phyloP scores from a whole-genome alignment of 2,888 invertebrate species.

The Mimumesa dahlbomi region DNA sequence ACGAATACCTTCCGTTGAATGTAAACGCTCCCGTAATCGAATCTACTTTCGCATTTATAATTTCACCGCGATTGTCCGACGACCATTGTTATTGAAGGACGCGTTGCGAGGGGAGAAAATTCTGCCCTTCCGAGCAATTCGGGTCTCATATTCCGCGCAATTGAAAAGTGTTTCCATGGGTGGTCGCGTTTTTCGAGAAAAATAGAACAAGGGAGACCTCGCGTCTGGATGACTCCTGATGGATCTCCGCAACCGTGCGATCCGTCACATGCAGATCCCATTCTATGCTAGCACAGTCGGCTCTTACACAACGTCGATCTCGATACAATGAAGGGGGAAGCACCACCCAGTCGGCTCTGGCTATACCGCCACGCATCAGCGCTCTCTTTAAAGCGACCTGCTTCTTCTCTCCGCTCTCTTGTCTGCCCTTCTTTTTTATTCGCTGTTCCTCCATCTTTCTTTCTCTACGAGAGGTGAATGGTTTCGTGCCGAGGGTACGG shows the following conservation, averaged over 20 bases:
- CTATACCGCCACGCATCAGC: slow-evolving; percentile 74
- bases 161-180: slow-evolving; percentile 15
- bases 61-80: too few species aligned
- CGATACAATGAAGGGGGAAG: slow-evolving; percentile 68
- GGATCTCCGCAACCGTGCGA: slow-evolving; percentile 60
- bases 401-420: slow-evolving; percentile 65
- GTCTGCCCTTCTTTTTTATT: slow-evolving; percentile 50
- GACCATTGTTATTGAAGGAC: too few species aligned
- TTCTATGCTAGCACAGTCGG: slow-evolving; percentile 62
- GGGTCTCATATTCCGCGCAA: not conserved
- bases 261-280: slow-evolving; percentile 75
- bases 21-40: too few species aligned
- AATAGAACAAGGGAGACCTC: slow-evolving; percentile 14
- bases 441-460: slow-evolving; percentile 37
- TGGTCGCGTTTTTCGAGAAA: slow-evolving; percentile 23
- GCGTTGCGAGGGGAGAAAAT: too few species aligned
- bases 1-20: too few species aligned
- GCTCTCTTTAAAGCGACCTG: slow-evolving; percentile 78
- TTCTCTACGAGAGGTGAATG: slow-evolving; percentile 67
- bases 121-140: not conserved
- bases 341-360: slow-evolving; percentile 60
- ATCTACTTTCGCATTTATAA: too few species aligned
- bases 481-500: slow-evolving; percentile 58
- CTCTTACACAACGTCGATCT: slow-evolving; percentile 52
- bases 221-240: slow-evolving; percentile 61